Percentiles rank a stretch among this genome's conserved stretches.
Conservation (phyloP, 2,888 invertebrate species). For the Polyommatus iphigenia region DNA sequence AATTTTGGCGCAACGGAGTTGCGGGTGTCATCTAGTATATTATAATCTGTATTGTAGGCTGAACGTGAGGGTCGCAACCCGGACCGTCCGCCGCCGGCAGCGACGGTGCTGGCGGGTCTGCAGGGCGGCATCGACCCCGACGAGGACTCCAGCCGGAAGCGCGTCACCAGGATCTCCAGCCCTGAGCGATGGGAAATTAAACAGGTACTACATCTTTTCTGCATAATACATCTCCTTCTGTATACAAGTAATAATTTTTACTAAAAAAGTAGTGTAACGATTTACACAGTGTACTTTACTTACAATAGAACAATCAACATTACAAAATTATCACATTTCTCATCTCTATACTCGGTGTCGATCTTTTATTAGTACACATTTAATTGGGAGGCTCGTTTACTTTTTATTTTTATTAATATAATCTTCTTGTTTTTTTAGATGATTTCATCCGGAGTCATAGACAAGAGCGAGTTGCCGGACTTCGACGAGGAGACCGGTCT, state of each 20-base stretch:
- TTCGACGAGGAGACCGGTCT: conserved; percentile 98
- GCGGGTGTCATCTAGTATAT: no score
- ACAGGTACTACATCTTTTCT: conserved; percentile 78
- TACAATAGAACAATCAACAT: no score
- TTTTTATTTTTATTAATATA: not conserved
- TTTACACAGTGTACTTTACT: no score
- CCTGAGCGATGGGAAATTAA: conserved; percentile 99
- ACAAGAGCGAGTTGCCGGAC: conserved; percentile 96
- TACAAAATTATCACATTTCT: no score
- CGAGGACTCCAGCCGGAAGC: conserved; percentile 89
- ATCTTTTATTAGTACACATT: no score
- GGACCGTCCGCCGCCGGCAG: conserved; percentile 88
- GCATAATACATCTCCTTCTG: no score
- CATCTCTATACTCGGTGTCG: no score
- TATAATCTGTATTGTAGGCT: conserved; percentile 53
- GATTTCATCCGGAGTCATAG: conserved; percentile 95
- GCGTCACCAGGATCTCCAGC: conserved; percentile 95
- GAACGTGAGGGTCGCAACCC: conserved; percentile 93
- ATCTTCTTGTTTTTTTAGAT: conserved; percentile 76
- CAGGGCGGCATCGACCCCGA: conserved; percentile 84
- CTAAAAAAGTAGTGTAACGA: no score
- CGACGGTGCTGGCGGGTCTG: conserved; percentile 77
- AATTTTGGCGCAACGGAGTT: no score
- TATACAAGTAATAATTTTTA: no score
- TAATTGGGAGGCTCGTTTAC: no score